phyloP scores from a whole-genome alignment of 1,140 invertebrate species.

The Micrasema longulum region DNA sequence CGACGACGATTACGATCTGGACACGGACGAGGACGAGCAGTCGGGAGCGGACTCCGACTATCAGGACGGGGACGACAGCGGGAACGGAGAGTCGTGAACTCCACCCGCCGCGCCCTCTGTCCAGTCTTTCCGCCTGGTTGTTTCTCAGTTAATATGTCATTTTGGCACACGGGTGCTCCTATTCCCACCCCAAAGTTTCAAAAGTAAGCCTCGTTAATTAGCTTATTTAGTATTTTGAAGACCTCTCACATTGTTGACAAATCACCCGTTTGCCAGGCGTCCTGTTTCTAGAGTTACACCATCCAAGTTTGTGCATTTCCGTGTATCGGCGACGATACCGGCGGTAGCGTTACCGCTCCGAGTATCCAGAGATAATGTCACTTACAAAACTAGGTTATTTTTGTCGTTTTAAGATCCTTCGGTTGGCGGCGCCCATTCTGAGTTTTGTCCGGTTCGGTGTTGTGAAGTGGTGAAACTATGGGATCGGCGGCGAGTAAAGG shows the following conservation, averaged over 20 bases:
- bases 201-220: constrained; percentile 29
- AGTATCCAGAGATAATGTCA: no score
- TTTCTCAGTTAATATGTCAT: background rate
- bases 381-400: constrained; percentile 3
- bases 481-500: background rate
- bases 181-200: background rate
- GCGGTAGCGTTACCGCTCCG: no score
- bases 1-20: constrained; percentile 89
- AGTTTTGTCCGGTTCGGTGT: constrained; percentile 16
- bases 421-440: no score
- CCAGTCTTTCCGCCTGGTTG: background rate
- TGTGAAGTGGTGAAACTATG: constrained; percentile 23
- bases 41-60: constrained; percentile 73
- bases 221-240: constrained; percentile 28
- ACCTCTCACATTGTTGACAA: constrained; percentile 44
- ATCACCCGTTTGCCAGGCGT: constrained; percentile 31
- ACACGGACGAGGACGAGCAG: constrained; percentile 80
- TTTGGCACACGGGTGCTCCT: constrained; percentile 6
- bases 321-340: no score
- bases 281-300: constrained; percentile 1
- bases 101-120: background rate
- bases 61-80: constrained; percentile 83
- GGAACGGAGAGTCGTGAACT: constrained; percentile 78
- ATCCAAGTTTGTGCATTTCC: constrained; percentile 3
- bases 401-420: background rate